Evolutionary conservation across 2,113 vertebrate genomes (phyloP), one percentile per base, ranked within the genome.

Genomic region (Hirundichthys speculiger): DNA sequence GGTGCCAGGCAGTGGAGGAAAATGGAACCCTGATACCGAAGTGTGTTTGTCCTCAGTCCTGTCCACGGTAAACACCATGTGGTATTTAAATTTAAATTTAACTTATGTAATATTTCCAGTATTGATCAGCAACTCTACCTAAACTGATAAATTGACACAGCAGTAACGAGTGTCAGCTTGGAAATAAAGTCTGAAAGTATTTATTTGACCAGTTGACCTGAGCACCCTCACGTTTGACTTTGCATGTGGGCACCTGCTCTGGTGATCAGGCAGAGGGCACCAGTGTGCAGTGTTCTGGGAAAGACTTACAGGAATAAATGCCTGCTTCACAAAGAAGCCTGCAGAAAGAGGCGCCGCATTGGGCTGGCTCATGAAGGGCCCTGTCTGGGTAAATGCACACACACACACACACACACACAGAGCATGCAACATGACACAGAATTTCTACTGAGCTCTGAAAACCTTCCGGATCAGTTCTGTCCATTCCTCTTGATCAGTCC

Each of bases 231-330:
- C 21, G n/a, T 53, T 4, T 25, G 4, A 1, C 2, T 72, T 30
- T 58, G 13, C 43, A 14, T 61, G 12, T 68, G n/a, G 65, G 69
- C 71, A 73, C 24, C 73, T 53, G 34, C 83, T 74, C 19, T 1
- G 73, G 34, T 40, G 6, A 73, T 57, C 75, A 93, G 91, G 62
- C 84, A 92, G 91, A 84, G 79, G 88, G 86, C 73, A 56, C 86
- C 91, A 87, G 91, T 92, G 88, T 93, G 92, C 80, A 93, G 92
- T 19, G 85, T 91, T 77, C 38, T 91, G 21, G 92, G 91, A 39
- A 90, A 88, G 57, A 92, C 90, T n/a, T 93, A 89, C 64, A 54
- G 59, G 49, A 93, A 79, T 8, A 70, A 90, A 59, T 92, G 91
- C 83, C 76, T 90, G 54, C 83, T 93, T 73, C 91, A 92, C 68